Base-by-base conservation (phyloP, 2,113 vertebrate species). In the Plestiodon gilberti region DNA sequence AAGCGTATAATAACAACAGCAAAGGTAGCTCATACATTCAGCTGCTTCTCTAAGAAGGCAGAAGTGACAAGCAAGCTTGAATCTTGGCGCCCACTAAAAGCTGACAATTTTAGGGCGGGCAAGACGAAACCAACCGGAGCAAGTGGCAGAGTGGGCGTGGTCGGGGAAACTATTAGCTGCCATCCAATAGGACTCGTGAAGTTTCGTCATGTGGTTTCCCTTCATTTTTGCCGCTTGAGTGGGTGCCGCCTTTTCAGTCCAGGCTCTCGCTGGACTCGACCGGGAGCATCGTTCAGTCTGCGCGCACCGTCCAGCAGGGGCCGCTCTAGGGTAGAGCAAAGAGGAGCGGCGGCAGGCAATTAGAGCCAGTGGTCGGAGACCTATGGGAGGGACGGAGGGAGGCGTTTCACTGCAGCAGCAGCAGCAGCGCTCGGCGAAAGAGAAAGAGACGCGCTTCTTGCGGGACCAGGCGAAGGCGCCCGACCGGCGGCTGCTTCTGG, bases 251-350 rank as follows among this genome's bases (percentile, higher is more conserved):
- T 14, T 28, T 82, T 17, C 67, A 13, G n/a, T 18, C 65, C 2
- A 13, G 9, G 15, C 20, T 7, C 22, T 13, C 11, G 30, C 28
- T 38, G 18, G 43, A 18, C 64, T 57, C 2, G 30, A 22, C 28
- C 30, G 20, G 25, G 33, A 15, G 9, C 62, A 20, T 20, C 28
- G 78, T 22, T 22, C 13, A 65, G 22, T 23, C 22, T 17, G 33
- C 55, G 23, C 67, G n/a, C 81, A 55, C 15, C 70, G 82, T 40
- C 82, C 82, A 61, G 55, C 57, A 82, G 81, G 25, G 55, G 69
- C 69, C 82, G 69, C 82, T 9, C 70, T 43, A 23, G 25, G n/a
- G 71, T 35, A 43, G 55, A 30, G 35, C 4, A 2, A 40, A 20
- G n/a, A 28, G 30, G 75, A n/a, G 75, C 48, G 3, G 25, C 43